Conservation (phyloP, 2,113 vertebrate genomes). For the Meles meles region DNA sequence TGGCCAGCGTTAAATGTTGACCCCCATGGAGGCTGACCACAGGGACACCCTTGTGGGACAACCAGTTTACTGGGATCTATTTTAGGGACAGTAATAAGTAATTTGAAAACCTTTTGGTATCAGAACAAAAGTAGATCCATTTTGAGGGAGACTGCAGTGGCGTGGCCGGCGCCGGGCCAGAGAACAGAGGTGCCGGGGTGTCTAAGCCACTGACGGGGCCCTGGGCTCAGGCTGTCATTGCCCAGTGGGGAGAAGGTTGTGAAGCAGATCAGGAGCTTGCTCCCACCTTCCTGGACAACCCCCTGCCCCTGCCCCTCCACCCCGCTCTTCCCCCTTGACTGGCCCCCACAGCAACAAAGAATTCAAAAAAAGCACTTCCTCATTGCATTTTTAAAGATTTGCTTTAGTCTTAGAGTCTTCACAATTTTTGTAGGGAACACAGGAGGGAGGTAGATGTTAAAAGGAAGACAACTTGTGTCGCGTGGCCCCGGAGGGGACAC, state of each 20-base stretch:
- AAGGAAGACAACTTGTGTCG: constrained; percentile 65
- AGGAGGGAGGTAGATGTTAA: not conserved
- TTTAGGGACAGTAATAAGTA: not conserved
- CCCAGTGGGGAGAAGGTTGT: not conserved
- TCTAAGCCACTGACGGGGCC: not conserved
- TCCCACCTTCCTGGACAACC: not conserved
- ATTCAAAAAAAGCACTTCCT: not conserved
- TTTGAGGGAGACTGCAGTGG: not conserved
- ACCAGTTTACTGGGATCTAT: not conserved
- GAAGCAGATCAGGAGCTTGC: not conserved
- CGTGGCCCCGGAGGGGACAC: no score
- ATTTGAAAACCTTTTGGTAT: not conserved
- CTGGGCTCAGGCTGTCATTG: not conserved
- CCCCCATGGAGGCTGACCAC: not conserved
- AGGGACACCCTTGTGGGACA: not conserved
- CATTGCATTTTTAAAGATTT: not conserved
- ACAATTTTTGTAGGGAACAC: not conserved
- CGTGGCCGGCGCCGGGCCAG: not conserved
- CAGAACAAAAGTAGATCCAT: not conserved
- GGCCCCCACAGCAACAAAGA: not conserved
- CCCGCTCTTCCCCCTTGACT: not conserved
- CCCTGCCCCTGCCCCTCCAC: not conserved
- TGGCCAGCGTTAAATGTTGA: not conserved
- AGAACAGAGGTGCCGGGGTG: not conserved
- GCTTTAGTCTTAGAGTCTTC: not conserved